Conservation (phyloP, 1,140 invertebrate species). For the Arion vulgaris region DNA sequence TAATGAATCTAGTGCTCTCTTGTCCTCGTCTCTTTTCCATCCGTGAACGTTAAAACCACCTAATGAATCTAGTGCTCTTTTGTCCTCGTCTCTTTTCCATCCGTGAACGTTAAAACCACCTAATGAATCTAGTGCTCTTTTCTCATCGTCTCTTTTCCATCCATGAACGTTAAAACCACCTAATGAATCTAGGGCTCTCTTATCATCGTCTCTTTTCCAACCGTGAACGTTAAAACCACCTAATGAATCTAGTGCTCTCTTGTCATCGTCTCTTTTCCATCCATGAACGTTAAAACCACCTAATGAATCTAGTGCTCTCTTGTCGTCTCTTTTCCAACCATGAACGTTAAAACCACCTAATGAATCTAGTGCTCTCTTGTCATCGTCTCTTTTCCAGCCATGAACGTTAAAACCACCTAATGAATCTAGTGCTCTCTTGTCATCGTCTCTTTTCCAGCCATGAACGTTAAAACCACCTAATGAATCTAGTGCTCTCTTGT, state of each 20-base stretch:
- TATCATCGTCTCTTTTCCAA: slow-evolving; percentile 13
- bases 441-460: not conserved
- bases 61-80: slow-evolving; percentile 14
- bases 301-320: slow-evolving; percentile 13
- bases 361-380: slow-evolving; percentile 1
- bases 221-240: slow-evolving; percentile 9
- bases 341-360: slow-evolving; percentile 13
- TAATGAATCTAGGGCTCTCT: not conserved
- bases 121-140: slow-evolving; percentile 10
- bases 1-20: not conserved
- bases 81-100: not conserved
- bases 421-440: slow-evolving; percentile 6
- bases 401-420: slow-evolving; percentile 15
- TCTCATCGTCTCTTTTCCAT: slow-evolving; percentile 9
- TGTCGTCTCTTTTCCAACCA: slow-evolving; percentile 12
- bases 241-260: slow-evolving; percentile 3
- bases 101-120: slow-evolving; percentile 9
- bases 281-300: slow-evolving; percentile 10
- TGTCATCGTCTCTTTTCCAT: slow-evolving; percentile 16
- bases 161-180: slow-evolving; percentile 7
- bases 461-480: not conserved
- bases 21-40: slow-evolving; percentile 16
- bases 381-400: slow-evolving; percentile 6
- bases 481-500: not conserved
- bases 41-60: slow-evolving; percentile 11